A percentile compares a stretch with the other conserved stretches of the same genome.
These are phyloP conservation scores for Scomber colias DNA, from an alignment of 2,113 vertebrate genomes.

Conservation along the genomic window DNA sequence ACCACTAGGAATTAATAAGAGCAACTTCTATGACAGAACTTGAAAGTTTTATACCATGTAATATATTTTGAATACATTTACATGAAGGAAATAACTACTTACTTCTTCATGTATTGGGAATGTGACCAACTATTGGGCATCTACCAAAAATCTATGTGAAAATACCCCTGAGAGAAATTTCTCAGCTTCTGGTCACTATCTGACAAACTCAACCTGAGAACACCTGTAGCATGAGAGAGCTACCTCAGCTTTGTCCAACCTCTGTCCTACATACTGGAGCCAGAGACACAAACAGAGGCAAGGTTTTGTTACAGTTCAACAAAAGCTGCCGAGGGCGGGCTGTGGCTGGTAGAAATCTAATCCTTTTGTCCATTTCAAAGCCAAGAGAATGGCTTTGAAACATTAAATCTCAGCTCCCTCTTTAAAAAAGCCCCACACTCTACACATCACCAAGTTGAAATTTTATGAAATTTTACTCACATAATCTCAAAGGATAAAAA, in stretches of 20 bases:
- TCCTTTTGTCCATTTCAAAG: conserved; percentile 48
- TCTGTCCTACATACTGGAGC: conserved; percentile 58
- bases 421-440: neutral
- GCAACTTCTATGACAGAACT: too few relatives aligned
- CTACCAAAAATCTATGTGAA: neutral
- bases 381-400: conserved; percentile 23
- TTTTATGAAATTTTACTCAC: too few relatives aligned
- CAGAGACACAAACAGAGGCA: conserved; percentile 15
- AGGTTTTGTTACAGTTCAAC: conserved; percentile 70
- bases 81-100: neutral
- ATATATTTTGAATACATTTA: neutral
- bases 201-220: conserved; percentile 4
- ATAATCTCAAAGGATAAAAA: neutral
- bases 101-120: neutral
- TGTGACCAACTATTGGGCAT: neutral
- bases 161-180: neutral
- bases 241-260: conserved; percentile 31
- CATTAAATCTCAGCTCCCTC: neutral
- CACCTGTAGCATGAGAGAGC: conserved; percentile 10
- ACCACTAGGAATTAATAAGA: too few relatives aligned
- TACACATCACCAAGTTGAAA: neutral
- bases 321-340: conserved; percentile 57
- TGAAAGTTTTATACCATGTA: neutral
- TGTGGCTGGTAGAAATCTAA: conserved; percentile 53
- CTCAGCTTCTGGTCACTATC: neutral